Conservation (phyloP, 2,797 vertebrate species). For the Hylomyscus alleni region DNA sequence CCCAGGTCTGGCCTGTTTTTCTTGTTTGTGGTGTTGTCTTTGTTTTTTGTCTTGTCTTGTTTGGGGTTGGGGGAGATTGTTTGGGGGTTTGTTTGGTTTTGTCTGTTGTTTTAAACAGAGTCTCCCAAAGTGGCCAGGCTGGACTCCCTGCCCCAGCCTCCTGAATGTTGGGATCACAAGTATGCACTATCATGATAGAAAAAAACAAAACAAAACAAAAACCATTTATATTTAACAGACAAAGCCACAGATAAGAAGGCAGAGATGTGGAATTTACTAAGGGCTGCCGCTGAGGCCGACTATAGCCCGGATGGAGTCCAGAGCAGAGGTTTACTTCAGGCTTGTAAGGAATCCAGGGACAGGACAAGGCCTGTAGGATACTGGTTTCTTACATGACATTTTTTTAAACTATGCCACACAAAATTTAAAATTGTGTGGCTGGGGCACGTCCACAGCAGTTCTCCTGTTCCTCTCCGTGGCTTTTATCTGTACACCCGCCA, state of each 20-base stretch:
- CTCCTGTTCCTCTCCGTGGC: neutral
- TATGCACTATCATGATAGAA: neutral
- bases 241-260: neutral
- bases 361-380: neutral
- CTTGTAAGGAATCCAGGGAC: neutral
- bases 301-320: neutral
- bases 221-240: neutral
- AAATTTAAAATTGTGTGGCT: neutral
- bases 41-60: too few species aligned
- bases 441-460: fast-evolving
- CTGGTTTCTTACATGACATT: neutral
- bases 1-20: neutral
- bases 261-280: neutral
- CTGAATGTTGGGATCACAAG: neutral
- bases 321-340: neutral
- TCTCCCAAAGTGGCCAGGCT: neutral
- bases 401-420: neutral
- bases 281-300: neutral
- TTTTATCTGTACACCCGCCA: neutral
- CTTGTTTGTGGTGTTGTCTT: neutral
- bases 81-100: neutral
- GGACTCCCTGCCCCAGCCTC: neutral
- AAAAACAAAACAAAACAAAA: neutral
- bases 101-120: neutral
- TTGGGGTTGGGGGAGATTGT: neutral